Evolutionary conservation across 2,888 invertebrate species (phyloP).

Genomic region (Sphecodes monilicornis): DNA sequence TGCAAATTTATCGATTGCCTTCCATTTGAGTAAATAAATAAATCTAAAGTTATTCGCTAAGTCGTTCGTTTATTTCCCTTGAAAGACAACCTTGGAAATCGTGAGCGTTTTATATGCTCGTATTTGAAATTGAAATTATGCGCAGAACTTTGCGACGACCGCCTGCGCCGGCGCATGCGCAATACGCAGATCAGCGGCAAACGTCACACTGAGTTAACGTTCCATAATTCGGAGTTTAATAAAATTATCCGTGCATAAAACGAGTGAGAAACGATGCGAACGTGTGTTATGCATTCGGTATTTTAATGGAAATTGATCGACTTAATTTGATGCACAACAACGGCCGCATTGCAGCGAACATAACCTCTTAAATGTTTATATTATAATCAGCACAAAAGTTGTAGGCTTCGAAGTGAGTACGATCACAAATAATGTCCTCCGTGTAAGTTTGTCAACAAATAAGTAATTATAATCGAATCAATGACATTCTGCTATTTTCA

Average conservation of each 20-base stretch:
- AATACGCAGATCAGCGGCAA: not conserved
- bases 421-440: not conserved
- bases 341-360: not conserved
- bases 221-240: not conserved
- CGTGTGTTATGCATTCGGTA: not conserved
- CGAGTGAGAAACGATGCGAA: not conserved
- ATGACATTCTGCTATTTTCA: not conserved
- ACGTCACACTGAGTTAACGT: constrained; percentile 11
- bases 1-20: constrained; percentile 85
- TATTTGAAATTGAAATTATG: not conserved
- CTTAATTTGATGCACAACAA: not conserved
- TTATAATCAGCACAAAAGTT: not conserved
- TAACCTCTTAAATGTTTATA: constrained; percentile 42
- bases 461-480: not conserved
- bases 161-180: not conserved
- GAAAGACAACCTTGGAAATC: not conserved
- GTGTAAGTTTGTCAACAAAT: not conserved
- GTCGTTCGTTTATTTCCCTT: constrained; percentile 4
- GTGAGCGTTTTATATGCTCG: not conserved
- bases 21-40: constrained; percentile 84
- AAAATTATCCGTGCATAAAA: not conserved
- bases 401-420: not conserved
- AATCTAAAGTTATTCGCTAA: constrained; percentile 77
- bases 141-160: not conserved
- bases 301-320: not conserved